Percentiles rank a stretch among this genome's conserved stretches.
phyloP scores from a whole-genome alignment of 2,888 invertebrate genomes.

The Steinernema hermaphroditum region DNA sequence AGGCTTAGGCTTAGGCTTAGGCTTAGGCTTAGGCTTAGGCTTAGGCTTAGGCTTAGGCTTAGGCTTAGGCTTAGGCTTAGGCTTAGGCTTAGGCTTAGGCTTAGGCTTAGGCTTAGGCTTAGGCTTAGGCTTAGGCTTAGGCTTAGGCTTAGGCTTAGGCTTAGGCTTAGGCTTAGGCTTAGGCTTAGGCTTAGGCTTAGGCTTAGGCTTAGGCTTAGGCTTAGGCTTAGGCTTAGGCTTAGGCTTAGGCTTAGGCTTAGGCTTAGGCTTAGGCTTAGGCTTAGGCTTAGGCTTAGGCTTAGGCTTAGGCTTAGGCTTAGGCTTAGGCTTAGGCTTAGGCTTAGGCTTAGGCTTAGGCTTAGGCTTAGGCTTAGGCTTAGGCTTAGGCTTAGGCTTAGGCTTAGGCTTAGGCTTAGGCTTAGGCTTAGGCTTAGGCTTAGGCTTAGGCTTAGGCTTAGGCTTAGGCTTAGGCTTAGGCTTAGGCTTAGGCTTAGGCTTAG shows the following conservation, averaged over 20 bases:
- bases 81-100: slow-evolving; percentile 24
- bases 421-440: too few species aligned
- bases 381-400: too few species aligned
- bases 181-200: slow-evolving; percentile 31
- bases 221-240: slow-evolving; percentile 2
- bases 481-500: too few species aligned
- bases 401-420: too few species aligned
- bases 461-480: too few species aligned
- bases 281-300: not conserved
- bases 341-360: too few species aligned
- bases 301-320: not conserved
- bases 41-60: slow-evolving; percentile 40
- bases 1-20: too few species aligned
- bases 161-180: slow-evolving; percentile 31
- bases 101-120: slow-evolving; percentile 29
- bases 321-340: not conserved
- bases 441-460: too few species aligned
- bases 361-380: too few species aligned
- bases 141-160: slow-evolving; percentile 31
- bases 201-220: slow-evolving; percentile 30
- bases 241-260: not conserved
- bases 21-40: slow-evolving; percentile 35
- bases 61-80: slow-evolving; percentile 39
- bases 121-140: slow-evolving; percentile 28
- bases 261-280: not conserved